phyloP scores from a whole-genome alignment of 2,797 vertebrate genomes.

The Sternarchorhynchus goeldii region DNA sequence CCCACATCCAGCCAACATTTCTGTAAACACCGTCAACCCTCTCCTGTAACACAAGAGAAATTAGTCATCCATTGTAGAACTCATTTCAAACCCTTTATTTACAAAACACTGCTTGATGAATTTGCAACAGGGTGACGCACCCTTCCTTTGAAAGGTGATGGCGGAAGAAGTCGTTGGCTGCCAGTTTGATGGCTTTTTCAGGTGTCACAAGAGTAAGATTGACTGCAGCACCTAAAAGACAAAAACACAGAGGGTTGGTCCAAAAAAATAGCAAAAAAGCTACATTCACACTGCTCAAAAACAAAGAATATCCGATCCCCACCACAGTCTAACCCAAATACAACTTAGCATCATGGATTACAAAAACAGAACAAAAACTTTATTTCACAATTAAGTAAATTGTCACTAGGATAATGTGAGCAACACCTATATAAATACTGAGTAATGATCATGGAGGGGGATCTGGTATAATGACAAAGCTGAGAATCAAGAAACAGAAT shows the following conservation, averaged over 20 bases:
- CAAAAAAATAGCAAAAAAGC: constrained; percentile 8
- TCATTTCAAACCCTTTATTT: background rate
- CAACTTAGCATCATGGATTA: constrained; percentile 10
- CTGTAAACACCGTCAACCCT: constrained; percentile 76
- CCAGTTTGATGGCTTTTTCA: constrained; percentile 84
- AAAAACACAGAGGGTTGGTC: constrained; percentile 57
- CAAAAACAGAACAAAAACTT: constrained; percentile 12
- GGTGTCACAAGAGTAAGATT: constrained; percentile 84
- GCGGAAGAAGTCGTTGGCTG: constrained; percentile 83
- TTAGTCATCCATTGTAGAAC: background rate
- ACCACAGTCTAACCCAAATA: constrained; percentile 63
- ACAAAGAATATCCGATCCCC: constrained; percentile 57
- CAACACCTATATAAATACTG: constrained; percentile 16
- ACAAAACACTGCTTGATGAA: background rate
- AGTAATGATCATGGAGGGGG: constrained; percentile 59
- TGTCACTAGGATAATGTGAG: constrained; percentile 4
- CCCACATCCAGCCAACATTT: constrained; percentile 85
- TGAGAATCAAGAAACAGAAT: constrained; percentile 1
- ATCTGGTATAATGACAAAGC: constrained; percentile 37
- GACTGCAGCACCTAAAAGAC: constrained; percentile 77
- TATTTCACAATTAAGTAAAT: constrained; percentile 16
- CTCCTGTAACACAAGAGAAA: constrained; percentile 65
- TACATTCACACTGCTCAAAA: constrained; percentile 11
- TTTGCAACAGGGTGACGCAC: constrained; percentile 59
- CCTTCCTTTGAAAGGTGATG: constrained; percentile 76